Evolutionary conservation across 2,797 vertebrate species (phyloP).

Genomic region (Falco rusticolus): DNA sequence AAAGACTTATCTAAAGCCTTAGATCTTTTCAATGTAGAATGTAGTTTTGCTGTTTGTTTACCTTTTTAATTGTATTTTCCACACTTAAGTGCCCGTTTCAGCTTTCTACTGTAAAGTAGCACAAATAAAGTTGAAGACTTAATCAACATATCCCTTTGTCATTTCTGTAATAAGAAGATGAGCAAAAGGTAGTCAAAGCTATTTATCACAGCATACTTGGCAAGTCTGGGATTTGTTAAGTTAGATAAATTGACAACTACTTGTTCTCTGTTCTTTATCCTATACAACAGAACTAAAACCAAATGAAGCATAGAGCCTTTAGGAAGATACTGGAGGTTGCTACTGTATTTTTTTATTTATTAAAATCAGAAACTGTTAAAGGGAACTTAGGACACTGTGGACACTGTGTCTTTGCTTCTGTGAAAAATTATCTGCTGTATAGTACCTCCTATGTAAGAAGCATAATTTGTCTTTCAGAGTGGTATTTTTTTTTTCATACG

Average conservation of each 20-base stretch:
- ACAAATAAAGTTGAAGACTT: conserved; percentile 1
- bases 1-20: background rate
- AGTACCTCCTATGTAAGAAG: background rate
- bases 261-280: background rate
- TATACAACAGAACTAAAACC: background rate
- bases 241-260: conserved; percentile 30
- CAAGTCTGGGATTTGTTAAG: conserved; percentile 2
- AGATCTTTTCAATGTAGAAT: background rate
- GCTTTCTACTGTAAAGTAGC: background rate
- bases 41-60: background rate
- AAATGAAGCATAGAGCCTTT: background rate
- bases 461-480: background rate
- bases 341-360: background rate
- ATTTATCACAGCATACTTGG: conserved; percentile 21
- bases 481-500: background rate
- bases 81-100: background rate
- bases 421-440: background rate
- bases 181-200: conserved; percentile 10
- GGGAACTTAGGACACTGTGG: background rate
- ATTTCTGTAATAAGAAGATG: background rate
- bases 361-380: background rate
- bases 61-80: background rate
- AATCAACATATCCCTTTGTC: conserved; percentile 36
- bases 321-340: background rate
- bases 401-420: background rate